phyloP scores from a whole-genome alignment of 2,797 vertebrate genomes.

The Clarias platycephalus region DNA sequence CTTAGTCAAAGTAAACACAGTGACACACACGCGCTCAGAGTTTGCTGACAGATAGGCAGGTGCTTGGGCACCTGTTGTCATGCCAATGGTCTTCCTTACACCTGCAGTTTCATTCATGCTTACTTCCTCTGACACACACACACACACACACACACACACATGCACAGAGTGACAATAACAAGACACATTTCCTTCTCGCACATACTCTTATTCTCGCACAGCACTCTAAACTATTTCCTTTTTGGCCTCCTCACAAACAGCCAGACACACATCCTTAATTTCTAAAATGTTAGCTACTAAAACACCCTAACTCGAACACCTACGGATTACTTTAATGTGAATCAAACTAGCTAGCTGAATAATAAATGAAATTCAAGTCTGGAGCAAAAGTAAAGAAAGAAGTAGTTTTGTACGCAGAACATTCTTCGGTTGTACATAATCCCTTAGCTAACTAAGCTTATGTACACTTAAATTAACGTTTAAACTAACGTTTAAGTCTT shows the following conservation, averaged over 20 bases:
- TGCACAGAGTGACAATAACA: slow-evolving; percentile 1
- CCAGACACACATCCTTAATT: not conserved
- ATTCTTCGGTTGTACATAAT: not conserved
- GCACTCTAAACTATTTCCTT: slow-evolving; percentile 8
- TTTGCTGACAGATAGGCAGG: slow-evolving; percentile 47
- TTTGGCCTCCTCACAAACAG: slow-evolving; percentile 20
- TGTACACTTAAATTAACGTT: not conserved
- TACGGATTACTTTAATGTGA: not conserved
- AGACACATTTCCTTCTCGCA: slow-evolving; percentile 28
- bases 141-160: slow-evolving; percentile 40
- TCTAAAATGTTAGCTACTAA: not conserved
- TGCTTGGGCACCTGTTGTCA: slow-evolving; percentile 55
- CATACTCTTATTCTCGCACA: not conserved
- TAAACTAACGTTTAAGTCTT: not conserved
- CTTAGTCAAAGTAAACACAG: slow-evolving; percentile 11
- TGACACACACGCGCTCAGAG: slow-evolving; percentile 30
- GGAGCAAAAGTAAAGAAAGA: not conserved
- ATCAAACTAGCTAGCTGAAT: not conserved
- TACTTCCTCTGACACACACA: slow-evolving; percentile 40
- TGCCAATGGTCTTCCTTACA: slow-evolving; percentile 41
- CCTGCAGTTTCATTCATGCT: slow-evolving; percentile 50
- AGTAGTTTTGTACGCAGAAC: not conserved
- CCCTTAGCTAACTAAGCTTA: not conserved
- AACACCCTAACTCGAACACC: not conserved
- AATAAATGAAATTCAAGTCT: not conserved